These are phyloP conservation scores for Hippoglossus stenolepis DNA, from an alignment of 2,113 vertebrate genomes.

Conservation along the genomic window DNA sequence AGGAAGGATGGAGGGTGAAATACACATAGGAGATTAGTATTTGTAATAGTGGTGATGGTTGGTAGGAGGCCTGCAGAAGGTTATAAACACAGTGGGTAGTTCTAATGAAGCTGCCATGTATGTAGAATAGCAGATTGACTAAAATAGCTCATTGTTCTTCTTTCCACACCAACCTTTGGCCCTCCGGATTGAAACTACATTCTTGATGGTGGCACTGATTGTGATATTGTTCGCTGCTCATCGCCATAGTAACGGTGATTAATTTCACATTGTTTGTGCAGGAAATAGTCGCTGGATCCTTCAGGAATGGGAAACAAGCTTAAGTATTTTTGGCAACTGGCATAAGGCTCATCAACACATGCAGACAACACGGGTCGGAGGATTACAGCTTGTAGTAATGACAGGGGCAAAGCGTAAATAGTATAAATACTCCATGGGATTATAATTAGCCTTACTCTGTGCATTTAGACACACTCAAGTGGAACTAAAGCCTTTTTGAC, in stretches of 20 bases:
- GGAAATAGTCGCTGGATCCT: constrained; percentile 34
- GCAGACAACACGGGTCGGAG: constrained; percentile 58
- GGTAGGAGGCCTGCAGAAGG: constrained; percentile 70
- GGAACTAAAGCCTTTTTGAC: constrained; percentile 78
- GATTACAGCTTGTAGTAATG: constrained; percentile 73
- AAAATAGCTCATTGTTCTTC: constrained; percentile 70
- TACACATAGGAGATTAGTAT: constrained; percentile 68
- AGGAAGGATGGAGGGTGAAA: constrained; percentile 68
- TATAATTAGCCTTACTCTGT: constrained; percentile 78
- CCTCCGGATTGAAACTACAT: constrained; percentile 44
- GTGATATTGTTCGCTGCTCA: constrained; percentile 67
- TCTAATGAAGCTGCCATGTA: constrained; percentile 72
- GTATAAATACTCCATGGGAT: constrained; percentile 73
- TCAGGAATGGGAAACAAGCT: constrained; percentile 41
- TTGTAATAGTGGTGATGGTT: constrained; percentile 58
- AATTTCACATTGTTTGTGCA: constrained; percentile 63
- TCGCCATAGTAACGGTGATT: constrained; percentile 71
- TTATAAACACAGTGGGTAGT: constrained; percentile 61
- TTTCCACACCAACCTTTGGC: constrained; percentile 56
- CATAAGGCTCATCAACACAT: constrained; percentile 68
- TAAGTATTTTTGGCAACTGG: constrained; percentile 60
- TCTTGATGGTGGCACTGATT: constrained; percentile 58
- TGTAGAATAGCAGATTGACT: constrained; percentile 51
- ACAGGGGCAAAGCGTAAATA: constrained; percentile 70
- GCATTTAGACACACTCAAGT: constrained; percentile 70